Evolutionary conservation across 2,888 invertebrate species (phyloP).

Genomic region (Ferdinandea cuprea): DNA sequence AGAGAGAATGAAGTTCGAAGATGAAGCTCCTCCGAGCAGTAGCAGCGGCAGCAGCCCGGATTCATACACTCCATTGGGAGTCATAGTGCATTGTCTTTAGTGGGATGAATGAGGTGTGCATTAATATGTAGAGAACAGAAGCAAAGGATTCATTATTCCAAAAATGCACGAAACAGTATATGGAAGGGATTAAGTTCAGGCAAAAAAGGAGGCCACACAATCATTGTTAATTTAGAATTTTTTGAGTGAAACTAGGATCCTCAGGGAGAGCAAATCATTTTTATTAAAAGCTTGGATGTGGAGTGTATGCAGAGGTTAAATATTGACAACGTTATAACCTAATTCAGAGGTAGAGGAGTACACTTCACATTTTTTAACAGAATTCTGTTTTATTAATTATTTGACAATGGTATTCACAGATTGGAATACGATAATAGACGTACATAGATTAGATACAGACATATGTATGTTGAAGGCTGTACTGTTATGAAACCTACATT

Average conservation of each 20-base stretch:
- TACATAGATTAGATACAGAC: not conserved
- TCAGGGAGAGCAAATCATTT: constrained; percentile 13
- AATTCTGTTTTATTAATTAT: constrained; percentile 7
- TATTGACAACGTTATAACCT: constrained; percentile 47
- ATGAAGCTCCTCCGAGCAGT: constrained; percentile 29
- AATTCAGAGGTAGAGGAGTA: constrained; percentile 4
- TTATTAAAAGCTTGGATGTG: constrained; percentile 11
- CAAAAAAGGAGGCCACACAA: constrained; percentile 53
- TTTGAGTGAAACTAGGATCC: not conserved
- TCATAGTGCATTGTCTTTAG: constrained; percentile 60
- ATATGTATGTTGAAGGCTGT: too few relatives aligned
- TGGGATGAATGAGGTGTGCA: constrained; percentile 20
- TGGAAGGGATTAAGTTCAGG: constrained; percentile 27
- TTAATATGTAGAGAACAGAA: constrained; percentile 30
- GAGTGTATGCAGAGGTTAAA: constrained; percentile 9
- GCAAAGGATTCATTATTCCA: constrained; percentile 30
- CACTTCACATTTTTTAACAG: not conserved
- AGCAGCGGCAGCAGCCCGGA: constrained; percentile 20
- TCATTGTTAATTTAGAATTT: constrained; percentile 54
- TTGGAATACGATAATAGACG: not conserved
- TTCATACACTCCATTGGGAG: constrained; percentile 40
- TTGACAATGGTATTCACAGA: constrained; percentile 7
- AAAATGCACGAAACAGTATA: constrained; percentile 45
- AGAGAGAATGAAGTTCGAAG: constrained; percentile 38
- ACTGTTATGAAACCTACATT: too few relatives aligned